phyloP scores from a whole-genome alignment of 2,113 vertebrate genomes.

The Melanocharis versteri region DNA sequence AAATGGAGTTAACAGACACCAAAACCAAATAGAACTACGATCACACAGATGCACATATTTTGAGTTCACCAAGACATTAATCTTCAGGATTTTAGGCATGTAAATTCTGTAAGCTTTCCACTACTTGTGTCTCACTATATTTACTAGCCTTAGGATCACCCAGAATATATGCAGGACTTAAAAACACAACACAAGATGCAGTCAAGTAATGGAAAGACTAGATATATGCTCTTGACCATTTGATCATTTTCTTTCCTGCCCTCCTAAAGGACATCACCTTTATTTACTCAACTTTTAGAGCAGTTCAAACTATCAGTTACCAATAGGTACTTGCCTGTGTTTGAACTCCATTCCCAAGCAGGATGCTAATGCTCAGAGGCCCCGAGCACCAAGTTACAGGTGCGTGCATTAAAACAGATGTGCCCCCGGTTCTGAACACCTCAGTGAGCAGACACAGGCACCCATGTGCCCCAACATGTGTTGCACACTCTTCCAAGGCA shows the following conservation, averaged over 20 bases:
- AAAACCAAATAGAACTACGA: neutral
- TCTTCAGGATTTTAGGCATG: neutral
- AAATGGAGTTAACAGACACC: neutral
- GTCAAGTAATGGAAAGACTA: neutral
- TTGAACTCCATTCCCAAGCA: neutral
- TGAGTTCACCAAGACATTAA: neutral
- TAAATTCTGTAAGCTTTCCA: neutral
- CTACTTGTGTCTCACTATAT: neutral
- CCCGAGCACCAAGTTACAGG: fast-evolving
- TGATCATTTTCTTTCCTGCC: neutral
- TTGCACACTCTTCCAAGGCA: neutral
- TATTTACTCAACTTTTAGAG: neutral
- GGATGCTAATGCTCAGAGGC: neutral
- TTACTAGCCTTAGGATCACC: neutral
- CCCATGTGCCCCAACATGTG: fast-evolving
- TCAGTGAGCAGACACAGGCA: fast-evolving
- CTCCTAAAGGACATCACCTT: neutral
- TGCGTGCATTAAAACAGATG: fast-evolving
- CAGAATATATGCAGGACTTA: neutral
- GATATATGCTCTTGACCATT: neutral
- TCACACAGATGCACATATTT: neutral
- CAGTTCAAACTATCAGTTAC: neutral
- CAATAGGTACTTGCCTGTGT: neutral
- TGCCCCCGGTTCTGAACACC: neutral
- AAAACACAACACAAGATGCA: neutral